Base-by-base conservation (phyloP, 2,888 invertebrate species). In the Lycia hirtaria region DNA sequence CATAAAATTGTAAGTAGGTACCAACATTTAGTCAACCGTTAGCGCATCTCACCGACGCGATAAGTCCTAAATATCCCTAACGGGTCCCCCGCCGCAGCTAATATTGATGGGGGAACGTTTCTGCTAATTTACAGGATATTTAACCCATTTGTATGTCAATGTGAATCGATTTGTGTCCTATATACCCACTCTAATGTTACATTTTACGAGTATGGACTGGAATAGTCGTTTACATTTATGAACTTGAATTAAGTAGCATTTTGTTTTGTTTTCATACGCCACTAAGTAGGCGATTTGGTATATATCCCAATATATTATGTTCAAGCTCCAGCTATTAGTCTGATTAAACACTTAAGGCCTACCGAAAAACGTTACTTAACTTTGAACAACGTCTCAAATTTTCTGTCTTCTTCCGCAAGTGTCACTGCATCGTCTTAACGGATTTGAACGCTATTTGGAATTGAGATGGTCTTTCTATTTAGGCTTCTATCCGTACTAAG, bases 101-200 rank as follows among this genome's bases (percentile, higher is more conserved):
- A 48, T 54, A 48, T 48, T 54, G 54, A 48, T 48, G 41, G 26
- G 14, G 33, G 30, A 20, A 22, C 54, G 32, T 54, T 47, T 19
- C 10, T 40, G 47, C 33, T 48, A 54, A 54, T 54, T 54, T 48
- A 54, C 54, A 54, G 33, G 48, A 33, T 41, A 48, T 54, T 54
- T 47, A 47, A 40, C 47, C 54, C 47, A 47, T 40, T 47, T 47
- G 14, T 54, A 35, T 30, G 41, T 54, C 54, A 41, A 41, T 48
- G 22, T 24, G 54, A 24, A 54, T 54, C 47, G 47, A 47, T 48
- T 48, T 54, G 19, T 40, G 22, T 35, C 6, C 49, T n/a, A 28
- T 35, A 35, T 6, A 44, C 35, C 43, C 41, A 12, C 32, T 37
- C 22, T 47, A 48, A 48, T 48, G 26, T 33, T 24, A 9, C 45